These are phyloP conservation scores for Phyto melanocephala DNA, from an alignment of 2,888 invertebrate species.

Conservation along the genomic window DNA sequence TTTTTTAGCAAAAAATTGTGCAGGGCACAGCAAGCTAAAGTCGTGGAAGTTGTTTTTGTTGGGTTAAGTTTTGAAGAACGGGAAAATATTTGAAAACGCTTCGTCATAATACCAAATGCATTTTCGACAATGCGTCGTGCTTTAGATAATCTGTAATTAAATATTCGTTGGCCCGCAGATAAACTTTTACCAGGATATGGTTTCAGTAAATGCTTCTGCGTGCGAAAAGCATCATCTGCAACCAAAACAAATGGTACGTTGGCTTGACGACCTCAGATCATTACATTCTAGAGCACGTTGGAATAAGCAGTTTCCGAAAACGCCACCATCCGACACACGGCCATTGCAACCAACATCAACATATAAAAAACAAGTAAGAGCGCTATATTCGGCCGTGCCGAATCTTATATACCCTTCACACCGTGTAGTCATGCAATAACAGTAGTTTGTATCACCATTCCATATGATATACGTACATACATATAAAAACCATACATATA, in stretches of 20 bases:
- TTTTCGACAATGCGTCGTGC: neutral
- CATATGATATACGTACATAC: too few species aligned
- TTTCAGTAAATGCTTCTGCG: conserved; percentile 11
- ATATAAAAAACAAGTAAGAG: too few species aligned
- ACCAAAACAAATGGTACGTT: conserved; percentile 12
- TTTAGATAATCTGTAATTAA: conserved; percentile 20
- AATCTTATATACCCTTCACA: too few species aligned
- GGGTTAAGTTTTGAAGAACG: conserved; percentile 2
- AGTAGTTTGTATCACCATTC: too few species aligned
- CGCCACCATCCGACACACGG: too few species aligned
- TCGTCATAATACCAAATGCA: too few species aligned
- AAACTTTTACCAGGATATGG: conserved; percentile 13
- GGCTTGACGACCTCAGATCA: neutral
- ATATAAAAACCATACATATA: too few species aligned
- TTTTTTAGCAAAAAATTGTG: conserved; percentile 44
- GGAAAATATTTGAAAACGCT: conserved; percentile 28
- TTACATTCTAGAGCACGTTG: neutral
- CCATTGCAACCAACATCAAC: too few species aligned
- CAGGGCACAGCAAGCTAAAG: conserved; percentile 26
- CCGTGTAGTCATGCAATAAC: too few species aligned
- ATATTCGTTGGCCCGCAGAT: conserved; percentile 12
- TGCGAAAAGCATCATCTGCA: conserved; percentile 32
- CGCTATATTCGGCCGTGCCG: too few species aligned
- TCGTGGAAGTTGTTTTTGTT: neutral
- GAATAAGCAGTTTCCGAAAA: conserved; percentile 4